These are phyloP conservation scores for Formica exsecta DNA, from an alignment of 1,140 invertebrate species.

Conservation along the genomic window DNA sequence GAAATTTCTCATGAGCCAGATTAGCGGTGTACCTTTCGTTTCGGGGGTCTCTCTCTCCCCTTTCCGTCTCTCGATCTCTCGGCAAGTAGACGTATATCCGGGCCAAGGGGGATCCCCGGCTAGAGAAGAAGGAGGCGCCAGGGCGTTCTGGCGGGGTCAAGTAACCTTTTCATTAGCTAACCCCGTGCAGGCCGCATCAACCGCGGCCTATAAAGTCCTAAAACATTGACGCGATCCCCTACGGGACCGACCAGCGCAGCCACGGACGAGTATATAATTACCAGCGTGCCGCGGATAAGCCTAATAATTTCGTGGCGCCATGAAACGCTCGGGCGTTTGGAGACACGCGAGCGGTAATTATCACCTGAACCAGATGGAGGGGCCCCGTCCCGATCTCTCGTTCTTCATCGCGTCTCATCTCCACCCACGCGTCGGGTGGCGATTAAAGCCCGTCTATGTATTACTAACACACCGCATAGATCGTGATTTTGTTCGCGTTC, in stretches of 20 bases:
- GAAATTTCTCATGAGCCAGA: constrained; percentile 74
- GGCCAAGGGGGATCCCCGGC: constrained; percentile 43
- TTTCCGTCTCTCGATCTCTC: constrained; percentile 45
- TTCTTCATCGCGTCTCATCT: constrained; percentile 69
- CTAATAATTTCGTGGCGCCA: constrained; percentile 85
- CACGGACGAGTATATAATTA: constrained; percentile 79
- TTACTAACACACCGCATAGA: constrained; percentile 22
- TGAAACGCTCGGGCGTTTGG: constrained; percentile 72
- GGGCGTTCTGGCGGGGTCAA: constrained; percentile 85
- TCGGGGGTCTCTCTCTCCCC: background rate
- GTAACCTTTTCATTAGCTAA: constrained; percentile 86
- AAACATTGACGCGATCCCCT: constrained; percentile 83
- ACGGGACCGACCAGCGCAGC: constrained; percentile 53
- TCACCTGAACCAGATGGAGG: constrained; percentile 71
- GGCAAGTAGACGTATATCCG: constrained; percentile 45
- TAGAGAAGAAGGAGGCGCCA: constrained; percentile 83
- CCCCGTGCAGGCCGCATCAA: constrained; percentile 77
- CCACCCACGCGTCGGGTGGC: constrained; percentile 66
- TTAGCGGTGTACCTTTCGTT: constrained; percentile 55
- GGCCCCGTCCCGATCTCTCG: constrained; percentile 60
- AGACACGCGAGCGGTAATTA: constrained; percentile 78
- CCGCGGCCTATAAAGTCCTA: constrained; percentile 81
- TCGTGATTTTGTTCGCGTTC: background rate
- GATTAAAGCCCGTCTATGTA: constrained; percentile 50
- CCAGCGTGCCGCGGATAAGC: constrained; percentile 78